Evolutionary conservation across 1,140 invertebrate species (phyloP), one percentile per base, ranked within the genome.

Genomic region (Drosophila nannoptera): DNA sequence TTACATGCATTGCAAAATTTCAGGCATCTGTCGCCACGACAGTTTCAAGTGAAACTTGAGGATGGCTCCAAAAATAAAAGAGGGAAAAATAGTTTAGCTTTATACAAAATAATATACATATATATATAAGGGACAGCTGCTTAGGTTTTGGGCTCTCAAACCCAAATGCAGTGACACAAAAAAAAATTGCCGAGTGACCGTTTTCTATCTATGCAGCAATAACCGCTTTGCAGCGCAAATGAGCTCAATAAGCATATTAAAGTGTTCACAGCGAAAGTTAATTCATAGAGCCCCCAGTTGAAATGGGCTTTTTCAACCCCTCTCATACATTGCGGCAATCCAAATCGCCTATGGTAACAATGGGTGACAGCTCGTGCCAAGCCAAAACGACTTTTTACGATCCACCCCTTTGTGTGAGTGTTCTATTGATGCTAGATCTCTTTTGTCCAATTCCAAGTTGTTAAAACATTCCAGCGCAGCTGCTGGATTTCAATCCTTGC

Each of bases 1-100:
- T 71, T 66, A 71, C 68, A 43, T 46, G 46, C 31, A 75, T 63
- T n/a, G 61, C 69, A 63, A 74, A 62, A 62, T 72, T 62, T 56
- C 2, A 43, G 4, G 12, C 50, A 56, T 68, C 75, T 65, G 53
- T 60, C 46, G 62, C 60, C 49, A 48, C 53, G 69, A 54, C 68
- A 40, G 36, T 31, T 53, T 36, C 32, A 70, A 74, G 80, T 80
- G 80, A 83, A 83, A 83, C 62, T 76, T 59, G 78, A 83, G 62
- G 66, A 72, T 35, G 48, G 35, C 31, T 5, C 7, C 40, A 50
- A 58, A 56, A 59, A 36, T 16, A 42, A 60, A 31, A 35, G 33
- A 6, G 4, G 29, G 22, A 42, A 46, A 69, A 49, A 55, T 40
- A 22, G 22, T 22, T 22, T 22, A 22, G 22, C 22, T 22, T n/a